Percentiles rank a stretch among this genome's conserved stretches.
Evolutionary conservation across 2,888 invertebrate species (phyloP).

Genomic region (Pachymerium ferrugineum): DNA sequence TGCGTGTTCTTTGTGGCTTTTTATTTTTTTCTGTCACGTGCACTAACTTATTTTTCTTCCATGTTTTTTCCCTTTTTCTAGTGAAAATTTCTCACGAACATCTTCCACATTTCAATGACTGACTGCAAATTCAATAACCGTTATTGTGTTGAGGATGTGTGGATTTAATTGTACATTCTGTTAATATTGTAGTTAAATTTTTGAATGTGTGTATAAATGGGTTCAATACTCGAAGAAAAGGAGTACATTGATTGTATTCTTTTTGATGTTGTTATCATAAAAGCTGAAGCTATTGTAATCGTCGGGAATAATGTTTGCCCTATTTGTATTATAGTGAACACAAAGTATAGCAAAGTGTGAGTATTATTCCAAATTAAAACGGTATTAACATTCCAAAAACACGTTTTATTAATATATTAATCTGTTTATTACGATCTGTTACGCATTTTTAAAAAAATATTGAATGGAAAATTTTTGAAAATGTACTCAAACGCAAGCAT

Average conservation of each 20-base stretch:
- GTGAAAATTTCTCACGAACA: conserved; percentile 24
- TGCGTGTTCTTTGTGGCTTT: background rate
- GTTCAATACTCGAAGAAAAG: background rate
- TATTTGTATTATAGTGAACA: too few species aligned
- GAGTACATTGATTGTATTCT: background rate
- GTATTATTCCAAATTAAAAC: too few species aligned
- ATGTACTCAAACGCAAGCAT: background rate
- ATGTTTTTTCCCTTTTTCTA: background rate
- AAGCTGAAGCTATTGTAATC: background rate
- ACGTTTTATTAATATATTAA: too few species aligned
- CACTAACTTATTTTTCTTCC: background rate
- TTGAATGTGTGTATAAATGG: conserved; percentile 10
- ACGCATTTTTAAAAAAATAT: too few species aligned
- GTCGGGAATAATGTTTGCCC: too few species aligned
- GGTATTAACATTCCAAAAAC: too few species aligned
- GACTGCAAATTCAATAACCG: background rate
- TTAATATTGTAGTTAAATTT: conserved; percentile 21
- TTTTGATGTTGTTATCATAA: background rate
- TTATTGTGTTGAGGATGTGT: conserved; percentile 11
- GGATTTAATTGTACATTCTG: conserved; percentile 17
- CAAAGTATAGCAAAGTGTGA: too few species aligned
- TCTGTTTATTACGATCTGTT: too few species aligned
- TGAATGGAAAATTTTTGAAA: too few species aligned
- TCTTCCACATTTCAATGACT: background rate
- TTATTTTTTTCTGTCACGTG: background rate